These are phyloP conservation scores for Salvator merianae DNA, from an alignment of 2,113 vertebrate genomes.

Conservation along the genomic window DNA sequence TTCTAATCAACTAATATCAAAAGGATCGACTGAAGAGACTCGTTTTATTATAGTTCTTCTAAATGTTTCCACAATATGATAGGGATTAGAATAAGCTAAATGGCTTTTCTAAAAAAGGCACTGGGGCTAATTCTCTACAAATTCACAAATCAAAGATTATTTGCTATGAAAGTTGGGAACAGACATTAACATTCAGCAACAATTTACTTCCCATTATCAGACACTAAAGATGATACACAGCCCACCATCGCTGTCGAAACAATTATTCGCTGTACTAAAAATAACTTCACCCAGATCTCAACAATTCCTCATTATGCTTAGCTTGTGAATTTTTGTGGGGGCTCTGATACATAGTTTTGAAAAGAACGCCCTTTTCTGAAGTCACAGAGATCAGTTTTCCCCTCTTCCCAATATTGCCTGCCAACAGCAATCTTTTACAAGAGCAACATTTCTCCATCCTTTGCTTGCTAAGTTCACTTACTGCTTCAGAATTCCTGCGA, in stretches of 20 bases:
- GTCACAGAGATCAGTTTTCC: background rate
- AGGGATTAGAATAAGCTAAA: no score
- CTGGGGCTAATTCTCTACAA: background rate
- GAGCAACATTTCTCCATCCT: no score
- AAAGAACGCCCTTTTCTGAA: background rate
- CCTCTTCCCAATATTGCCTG: accelerated
- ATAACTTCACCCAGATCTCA: background rate
- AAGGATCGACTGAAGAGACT: no score
- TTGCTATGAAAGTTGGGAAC: background rate
- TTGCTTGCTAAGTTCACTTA: conserved; percentile 65
- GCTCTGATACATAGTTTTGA: background rate
- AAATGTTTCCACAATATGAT: no score
- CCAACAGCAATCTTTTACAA: background rate
- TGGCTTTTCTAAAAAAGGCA: background rate
- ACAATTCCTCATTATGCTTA: background rate
- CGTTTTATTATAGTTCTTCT: background rate
- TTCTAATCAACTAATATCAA: background rate
- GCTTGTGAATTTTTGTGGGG: background rate
- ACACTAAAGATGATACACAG: background rate
- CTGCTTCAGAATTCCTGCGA: conserved; percentile 87
- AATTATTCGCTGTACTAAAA: background rate
- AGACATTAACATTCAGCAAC: background rate
- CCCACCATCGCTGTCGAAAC: background rate
- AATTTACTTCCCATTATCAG: background rate
- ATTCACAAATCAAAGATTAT: background rate